A percentile compares a stretch with the other conserved stretches of the same genome.
These are phyloP conservation scores for Parapsyche elsis DNA, from an alignment of 1,140 invertebrate genomes.

Conservation along the genomic window DNA sequence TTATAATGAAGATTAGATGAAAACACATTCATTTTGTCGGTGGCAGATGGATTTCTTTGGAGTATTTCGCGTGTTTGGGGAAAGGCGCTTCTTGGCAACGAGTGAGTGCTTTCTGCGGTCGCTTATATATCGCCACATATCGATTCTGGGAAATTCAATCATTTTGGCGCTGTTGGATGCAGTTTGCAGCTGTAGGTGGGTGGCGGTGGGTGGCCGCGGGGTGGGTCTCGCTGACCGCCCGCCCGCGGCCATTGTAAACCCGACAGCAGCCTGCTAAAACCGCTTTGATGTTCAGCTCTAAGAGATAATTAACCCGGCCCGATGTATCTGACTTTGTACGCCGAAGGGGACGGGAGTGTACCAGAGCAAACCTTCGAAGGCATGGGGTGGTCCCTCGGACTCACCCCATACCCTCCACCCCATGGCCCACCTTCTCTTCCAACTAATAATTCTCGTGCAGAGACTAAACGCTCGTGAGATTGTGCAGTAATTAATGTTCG, in stretches of 20 bases:
- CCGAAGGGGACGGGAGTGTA: not conserved
- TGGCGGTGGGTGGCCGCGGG: constrained; percentile 25
- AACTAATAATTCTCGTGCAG: constrained; percentile 55
- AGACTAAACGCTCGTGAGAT: constrained; percentile 55
- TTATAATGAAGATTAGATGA: too few species aligned
- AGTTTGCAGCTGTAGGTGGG: constrained; percentile 31
- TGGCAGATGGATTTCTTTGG: too few species aligned
- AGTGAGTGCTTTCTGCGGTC: not conserved
- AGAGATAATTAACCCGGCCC: constrained; percentile 56
- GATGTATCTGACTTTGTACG: constrained; percentile 52
- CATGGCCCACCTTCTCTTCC: constrained; percentile 40
- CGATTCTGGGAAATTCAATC: constrained; percentile 26
- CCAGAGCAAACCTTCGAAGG: not conserved
- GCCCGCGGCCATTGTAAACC: constrained; percentile 54
- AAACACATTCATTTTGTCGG: too few species aligned
- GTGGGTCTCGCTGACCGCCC: constrained; percentile 30
- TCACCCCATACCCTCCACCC: constrained; percentile 2
- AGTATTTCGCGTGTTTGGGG: not conserved
- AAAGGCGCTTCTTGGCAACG: not conserved
- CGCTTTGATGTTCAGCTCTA: constrained; percentile 56
- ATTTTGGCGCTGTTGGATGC: constrained; percentile 40
- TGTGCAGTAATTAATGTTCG: constrained; percentile 55
- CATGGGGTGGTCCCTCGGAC: not conserved
- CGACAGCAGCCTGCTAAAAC: constrained; percentile 49
- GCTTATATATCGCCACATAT: not conserved